Percentiles rank a stretch among this genome's conserved stretches.
phyloP scores from a whole-genome alignment of 2,888 invertebrate species.

The Polydrusus cervinus region DNA sequence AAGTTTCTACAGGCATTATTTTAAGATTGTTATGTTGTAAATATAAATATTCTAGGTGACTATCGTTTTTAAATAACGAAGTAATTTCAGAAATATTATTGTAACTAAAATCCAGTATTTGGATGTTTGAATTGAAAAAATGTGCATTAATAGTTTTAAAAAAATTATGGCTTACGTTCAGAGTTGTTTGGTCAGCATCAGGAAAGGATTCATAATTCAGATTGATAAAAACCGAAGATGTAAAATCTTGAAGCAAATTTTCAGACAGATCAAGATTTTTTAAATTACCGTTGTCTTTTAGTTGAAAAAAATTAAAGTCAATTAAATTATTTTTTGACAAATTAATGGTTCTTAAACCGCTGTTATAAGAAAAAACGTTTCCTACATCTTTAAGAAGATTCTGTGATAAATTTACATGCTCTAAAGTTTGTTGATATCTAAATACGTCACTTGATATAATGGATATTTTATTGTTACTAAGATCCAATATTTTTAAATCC shows the following conservation, averaged over 20 bases:
- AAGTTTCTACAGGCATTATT: neutral
- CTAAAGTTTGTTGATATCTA: neutral
- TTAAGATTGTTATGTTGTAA: conserved; percentile 9
- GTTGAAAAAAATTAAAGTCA: conserved; percentile 5
- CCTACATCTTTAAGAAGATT: neutral
- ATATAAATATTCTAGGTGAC: conserved; percentile 3
- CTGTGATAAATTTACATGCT: neutral
- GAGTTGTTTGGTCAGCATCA: neutral
- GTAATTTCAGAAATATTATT: neutral
- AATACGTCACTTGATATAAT: neutral
- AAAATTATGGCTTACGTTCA: conserved; percentile 15
- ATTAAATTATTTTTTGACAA: conserved; percentile 1
- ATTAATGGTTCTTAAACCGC: neutral
- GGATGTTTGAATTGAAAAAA: neutral
- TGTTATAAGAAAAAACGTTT: neutral
- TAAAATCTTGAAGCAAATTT: conserved; percentile 15
- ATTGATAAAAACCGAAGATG: neutral
- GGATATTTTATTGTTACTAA: conserved; percentile 7
- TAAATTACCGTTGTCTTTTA: neutral
- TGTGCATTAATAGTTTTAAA: neutral
- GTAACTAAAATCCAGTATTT: conserved; percentile 4
- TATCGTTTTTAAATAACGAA: neutral
- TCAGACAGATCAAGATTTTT: neutral
- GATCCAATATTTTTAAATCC: neutral
- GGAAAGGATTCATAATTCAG: neutral